Evolutionary conservation across 2,888 invertebrate genomes (phyloP).

Genomic region (Agriotes lineatus): DNA sequence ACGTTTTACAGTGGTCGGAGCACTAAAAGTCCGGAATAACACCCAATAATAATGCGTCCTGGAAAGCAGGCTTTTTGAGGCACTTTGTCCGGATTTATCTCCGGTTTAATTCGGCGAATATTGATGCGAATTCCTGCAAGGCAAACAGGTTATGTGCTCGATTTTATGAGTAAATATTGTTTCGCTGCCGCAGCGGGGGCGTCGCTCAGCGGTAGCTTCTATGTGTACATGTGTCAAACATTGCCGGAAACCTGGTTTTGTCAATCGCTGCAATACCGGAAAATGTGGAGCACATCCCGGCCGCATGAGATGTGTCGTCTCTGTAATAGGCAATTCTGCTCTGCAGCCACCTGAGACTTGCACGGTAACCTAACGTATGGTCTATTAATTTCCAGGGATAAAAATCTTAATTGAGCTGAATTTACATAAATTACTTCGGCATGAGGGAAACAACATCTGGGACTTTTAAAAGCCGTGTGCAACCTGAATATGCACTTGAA

Average conservation of each 20-base stretch:
- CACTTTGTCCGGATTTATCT: slow-evolving; percentile 8
- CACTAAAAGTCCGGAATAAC: background rate
- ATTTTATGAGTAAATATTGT: slow-evolving; percentile 17
- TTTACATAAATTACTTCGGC: too few species aligned
- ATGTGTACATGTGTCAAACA: too few species aligned
- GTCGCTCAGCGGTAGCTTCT: too few species aligned
- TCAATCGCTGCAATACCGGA: too few species aligned
- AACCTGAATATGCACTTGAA: too few species aligned
- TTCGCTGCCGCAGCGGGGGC: background rate
- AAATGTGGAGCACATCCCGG: too few species aligned
- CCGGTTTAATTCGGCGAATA: slow-evolving; percentile 14
- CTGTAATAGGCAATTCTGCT: background rate
- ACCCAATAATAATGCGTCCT: background rate
- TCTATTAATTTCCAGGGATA: too few species aligned
- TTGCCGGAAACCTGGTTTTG: too few species aligned
- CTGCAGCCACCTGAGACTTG: slow-evolving; percentile 4
- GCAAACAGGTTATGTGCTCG: slow-evolving; percentile 10
- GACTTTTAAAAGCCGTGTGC: too few species aligned
- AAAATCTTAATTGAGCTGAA: too few species aligned
- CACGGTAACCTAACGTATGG: too few species aligned
- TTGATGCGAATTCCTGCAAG: slow-evolving; percentile 1
- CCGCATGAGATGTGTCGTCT: background rate
- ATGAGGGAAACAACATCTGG: too few species aligned
- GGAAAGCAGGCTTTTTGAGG: background rate
- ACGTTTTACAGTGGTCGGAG: background rate